Evolutionary conservation across 2,888 invertebrate genomes (phyloP).

Genomic region (Ennomos fuscantarius): DNA sequence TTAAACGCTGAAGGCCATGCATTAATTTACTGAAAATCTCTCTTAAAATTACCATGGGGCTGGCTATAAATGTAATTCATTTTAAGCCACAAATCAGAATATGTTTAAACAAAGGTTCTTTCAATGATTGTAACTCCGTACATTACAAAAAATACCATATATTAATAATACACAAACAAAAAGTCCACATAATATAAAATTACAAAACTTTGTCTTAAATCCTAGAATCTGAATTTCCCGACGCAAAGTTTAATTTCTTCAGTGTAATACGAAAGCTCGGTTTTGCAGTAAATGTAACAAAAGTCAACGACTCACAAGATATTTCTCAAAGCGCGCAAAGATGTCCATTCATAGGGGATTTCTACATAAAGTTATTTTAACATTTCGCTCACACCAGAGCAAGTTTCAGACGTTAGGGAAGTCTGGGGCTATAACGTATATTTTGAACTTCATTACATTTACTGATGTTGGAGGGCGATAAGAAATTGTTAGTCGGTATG

Average conservation of each 20-base stretch:
- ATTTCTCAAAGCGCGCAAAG: constrained; percentile 26
- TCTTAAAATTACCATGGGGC: too few relatives aligned
- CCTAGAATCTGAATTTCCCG: neutral
- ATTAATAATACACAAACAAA: too few relatives aligned
- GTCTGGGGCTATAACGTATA: constrained; percentile 17
- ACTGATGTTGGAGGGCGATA: constrained; percentile 17
- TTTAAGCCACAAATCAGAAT: too few relatives aligned
- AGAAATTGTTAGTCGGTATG: constrained; percentile 14
- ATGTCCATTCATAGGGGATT: constrained; percentile 25
- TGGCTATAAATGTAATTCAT: too few relatives aligned
- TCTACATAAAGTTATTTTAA: constrained; percentile 31
- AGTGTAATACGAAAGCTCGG: constrained; percentile 15
- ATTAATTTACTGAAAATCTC: too few relatives aligned
- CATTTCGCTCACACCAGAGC: constrained; percentile 22
- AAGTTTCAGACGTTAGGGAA: constrained; percentile 28
- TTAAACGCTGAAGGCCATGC: too few relatives aligned
- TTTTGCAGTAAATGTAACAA: constrained; percentile 13
- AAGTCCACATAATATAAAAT: too few relatives aligned
- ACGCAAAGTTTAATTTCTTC: constrained; percentile 7
- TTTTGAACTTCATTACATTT: constrained; percentile 23
- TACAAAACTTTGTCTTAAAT: constrained; percentile 8
- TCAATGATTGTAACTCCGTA: too few relatives aligned
- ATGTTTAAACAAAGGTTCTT: too few relatives aligned
- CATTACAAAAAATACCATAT: too few relatives aligned
- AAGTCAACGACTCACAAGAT: constrained; percentile 23